Base-by-base conservation (phyloP, 1,140 invertebrate species). In the Eurytemora carolleeae region DNA sequence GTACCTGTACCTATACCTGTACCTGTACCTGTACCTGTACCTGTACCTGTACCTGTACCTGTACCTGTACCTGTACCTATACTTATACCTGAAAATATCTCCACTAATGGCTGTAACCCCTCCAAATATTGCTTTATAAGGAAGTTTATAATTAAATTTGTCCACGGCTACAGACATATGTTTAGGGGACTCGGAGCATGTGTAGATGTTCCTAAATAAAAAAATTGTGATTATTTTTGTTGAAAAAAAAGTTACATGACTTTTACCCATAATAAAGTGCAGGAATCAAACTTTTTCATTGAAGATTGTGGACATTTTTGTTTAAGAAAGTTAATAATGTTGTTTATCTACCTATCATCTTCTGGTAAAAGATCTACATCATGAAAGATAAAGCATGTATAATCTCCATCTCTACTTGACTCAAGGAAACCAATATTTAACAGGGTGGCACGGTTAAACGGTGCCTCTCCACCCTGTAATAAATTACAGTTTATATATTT, bases 361-460 rank as follows among this genome's bases (percentile, higher is more conserved):
- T 94, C 84, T 3, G 92, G 90, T 67, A 96, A 73, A 55, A 95
- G 77, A 73, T 96, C 91, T 20, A 97, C 87, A 72, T 96, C 93
- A 74, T 96, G 91, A 74, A 95, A 95, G 64, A 95, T 82, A 72
- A 92, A 93, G 74, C 91, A 96, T 68, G 88, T 82, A 25, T 59
- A 90, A 52, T 80, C 75, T 52, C 80, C 78, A 31, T 81, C 73
- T 69, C 86, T 86, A 64, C 82, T 71, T 1, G 87, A 84, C 73
- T 95, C 91, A 44, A 80, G 77, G 72, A 84, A 95, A 3, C 91
- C 93, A 18, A 95, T 82, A 73, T 97, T 97, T 82, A 96, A 87
- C 55, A 96, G 76, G 76, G 86, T 85, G 1, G 87, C 93, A 59
- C 90, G 78, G 72, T 96, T 96, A 71, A 96, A 97, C 17, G 78